A percentile compares a stretch with the other conserved stretches of the same genome.
Conservation (phyloP, 2,888 invertebrate species). For the Heliconius hortense region DNA sequence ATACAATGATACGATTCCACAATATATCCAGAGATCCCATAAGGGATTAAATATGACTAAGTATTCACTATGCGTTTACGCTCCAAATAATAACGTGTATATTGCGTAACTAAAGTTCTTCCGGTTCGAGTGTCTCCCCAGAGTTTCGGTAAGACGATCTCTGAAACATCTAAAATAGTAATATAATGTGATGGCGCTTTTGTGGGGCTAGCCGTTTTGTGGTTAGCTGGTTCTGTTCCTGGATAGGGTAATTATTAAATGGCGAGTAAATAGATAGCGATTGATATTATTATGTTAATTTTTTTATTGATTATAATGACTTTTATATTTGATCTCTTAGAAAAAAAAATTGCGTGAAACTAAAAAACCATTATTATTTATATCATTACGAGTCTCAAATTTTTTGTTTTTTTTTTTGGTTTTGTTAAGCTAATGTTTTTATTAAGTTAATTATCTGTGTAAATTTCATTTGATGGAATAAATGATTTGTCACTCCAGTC, state of each 20-base stretch:
- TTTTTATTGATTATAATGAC: no score
- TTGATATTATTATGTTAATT: no score
- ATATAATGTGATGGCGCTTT: neutral
- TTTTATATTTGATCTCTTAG: no score
- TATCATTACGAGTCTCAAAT: slow-evolving; percentile 20
- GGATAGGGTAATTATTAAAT: neutral
- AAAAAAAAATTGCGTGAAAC: no score
- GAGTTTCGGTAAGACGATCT: slow-evolving; percentile 16
- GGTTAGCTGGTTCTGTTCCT: neutral
- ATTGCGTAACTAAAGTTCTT: slow-evolving; percentile 20
- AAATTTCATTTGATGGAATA: slow-evolving; percentile 55
- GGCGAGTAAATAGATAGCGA: neutral
- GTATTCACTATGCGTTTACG: slow-evolving; percentile 11
- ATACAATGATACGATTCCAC: neutral
- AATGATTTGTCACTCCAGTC: slow-evolving; percentile 54
- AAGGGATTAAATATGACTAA: neutral
- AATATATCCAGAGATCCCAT: neutral
- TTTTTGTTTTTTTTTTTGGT: slow-evolving; percentile 42
- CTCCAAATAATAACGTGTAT: slow-evolving; percentile 15
- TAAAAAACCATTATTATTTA: no score
- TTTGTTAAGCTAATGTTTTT: slow-evolving; percentile 38
- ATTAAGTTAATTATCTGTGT: slow-evolving; percentile 50
- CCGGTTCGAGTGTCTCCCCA: slow-evolving; percentile 21
- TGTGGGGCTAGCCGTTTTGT: neutral
- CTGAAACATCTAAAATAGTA: slow-evolving; percentile 7